These are phyloP conservation scores for Heptranchias perlo DNA, from an alignment of 2,113 vertebrate species.

Conservation along the genomic window DNA sequence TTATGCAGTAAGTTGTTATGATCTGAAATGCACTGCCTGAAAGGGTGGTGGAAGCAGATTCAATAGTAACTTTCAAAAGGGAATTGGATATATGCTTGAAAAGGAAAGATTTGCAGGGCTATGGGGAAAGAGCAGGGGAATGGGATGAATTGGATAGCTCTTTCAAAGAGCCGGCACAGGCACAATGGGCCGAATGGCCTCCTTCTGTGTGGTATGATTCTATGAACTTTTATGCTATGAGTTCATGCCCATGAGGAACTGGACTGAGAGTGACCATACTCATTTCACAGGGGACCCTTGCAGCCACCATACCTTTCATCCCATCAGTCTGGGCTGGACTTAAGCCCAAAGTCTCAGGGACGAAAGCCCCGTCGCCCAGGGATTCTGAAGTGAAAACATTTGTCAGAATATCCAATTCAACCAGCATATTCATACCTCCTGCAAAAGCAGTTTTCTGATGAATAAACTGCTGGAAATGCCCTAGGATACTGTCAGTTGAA, in stretches of 20 bases:
- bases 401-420: constrained; percentile 5
- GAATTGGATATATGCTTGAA: background rate
- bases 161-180: background rate
- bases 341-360: background rate
- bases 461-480: constrained; percentile 31
- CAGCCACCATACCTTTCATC: background rate
- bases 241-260: background rate
- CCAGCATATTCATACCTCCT: background rate
- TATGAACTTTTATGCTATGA: background rate
- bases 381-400: constrained; percentile 15
- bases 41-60: background rate
- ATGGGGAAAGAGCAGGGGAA: background rate
- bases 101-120: background rate
- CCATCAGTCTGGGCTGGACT: background rate
- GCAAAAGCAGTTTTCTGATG: background rate
- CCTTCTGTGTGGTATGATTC: background rate
- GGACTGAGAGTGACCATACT: background rate
- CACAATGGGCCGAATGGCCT: background rate
- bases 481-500: constrained; percentile 22
- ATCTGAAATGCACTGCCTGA: background rate
- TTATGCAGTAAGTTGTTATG: background rate
- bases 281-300: background rate
- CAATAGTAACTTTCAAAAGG: background rate
- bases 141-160: background rate
- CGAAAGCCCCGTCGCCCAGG: background rate